Base-by-base conservation (phyloP, 2,888 invertebrate genomes). In the Eugnorisma glareosa region DNA sequence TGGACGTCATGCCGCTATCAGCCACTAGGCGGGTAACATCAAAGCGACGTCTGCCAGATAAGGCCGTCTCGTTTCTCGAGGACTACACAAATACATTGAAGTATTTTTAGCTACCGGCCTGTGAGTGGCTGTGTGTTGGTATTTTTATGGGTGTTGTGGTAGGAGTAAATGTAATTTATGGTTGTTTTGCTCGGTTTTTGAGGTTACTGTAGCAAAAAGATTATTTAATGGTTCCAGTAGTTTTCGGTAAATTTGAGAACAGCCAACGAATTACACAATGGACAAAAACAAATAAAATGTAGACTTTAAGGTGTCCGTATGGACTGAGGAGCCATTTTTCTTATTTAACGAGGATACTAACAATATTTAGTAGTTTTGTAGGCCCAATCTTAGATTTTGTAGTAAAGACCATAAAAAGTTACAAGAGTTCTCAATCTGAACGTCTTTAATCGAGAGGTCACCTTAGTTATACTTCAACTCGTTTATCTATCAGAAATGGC, bases 71-170 rank as follows among this genome's bases (percentile, higher is more conserved):
- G 61, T 78, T 48, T 68, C 88, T 86, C 81, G 61, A 86, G 86
- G 67, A 83, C 74, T 76, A 40, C 83, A 75, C 81, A 81, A 88
- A 86, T 86, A 81, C 61, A 48, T 61, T 73, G 61, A 63, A 79
- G 84, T 84, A 84, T 84, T 79, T 86, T 83, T 84, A 84, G 84
- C 84, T 86, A 79, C 84, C 43, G 82, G 1, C 64, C n/a, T 11
- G 28, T 10, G 73, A 84, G 78, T 75, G 86, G 54, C 10, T 45
- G 61, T 43, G 21, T 15, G 2, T 15, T 35, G 45, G 73, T 31
- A 73, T 72, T 54, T 77, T 81, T 80, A 77, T 77, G 51, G 70
- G n/a, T 81, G 31, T 57, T 81, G 37, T 81, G 54, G 72, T 72
- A 21, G 77, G 45, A 48, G 51, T 13, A n/a, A 28, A 35, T 63